Conservation (phyloP, 2,797 vertebrate genomes). For the Paratrypauchen microcephalus region DNA sequence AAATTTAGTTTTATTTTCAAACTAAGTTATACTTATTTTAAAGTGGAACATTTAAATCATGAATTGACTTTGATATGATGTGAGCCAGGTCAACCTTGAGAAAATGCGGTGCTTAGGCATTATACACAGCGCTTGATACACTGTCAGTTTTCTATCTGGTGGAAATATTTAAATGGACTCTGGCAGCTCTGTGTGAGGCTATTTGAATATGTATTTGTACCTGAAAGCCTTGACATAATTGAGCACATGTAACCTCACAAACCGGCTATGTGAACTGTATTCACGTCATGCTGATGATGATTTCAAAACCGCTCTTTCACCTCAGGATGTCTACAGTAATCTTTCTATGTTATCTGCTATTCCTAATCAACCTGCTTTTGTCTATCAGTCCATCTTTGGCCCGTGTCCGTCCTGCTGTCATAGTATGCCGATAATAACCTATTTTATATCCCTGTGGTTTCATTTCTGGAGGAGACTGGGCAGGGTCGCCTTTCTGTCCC, state of each 20-base stretch:
- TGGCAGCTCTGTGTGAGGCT: constrained; percentile 29
- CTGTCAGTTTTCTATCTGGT: constrained; percentile 45
- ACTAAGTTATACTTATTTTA: neutral
- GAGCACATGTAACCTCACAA: constrained; percentile 28
- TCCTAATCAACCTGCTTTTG: constrained; percentile 68
- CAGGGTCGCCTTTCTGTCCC: constrained; percentile 79
- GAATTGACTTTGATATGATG: constrained; percentile 15
- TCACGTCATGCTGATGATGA: constrained; percentile 21
- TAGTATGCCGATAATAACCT: constrained; percentile 79
- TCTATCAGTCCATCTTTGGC: constrained; percentile 74
- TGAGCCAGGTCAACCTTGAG: constrained; percentile 33
- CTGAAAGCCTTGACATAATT: constrained; percentile 35
- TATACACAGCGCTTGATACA: constrained; percentile 19
- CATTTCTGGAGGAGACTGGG: constrained; percentile 80
- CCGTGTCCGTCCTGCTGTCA: constrained; percentile 76
- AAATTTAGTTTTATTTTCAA: constrained; percentile 5
- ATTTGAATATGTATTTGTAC: constrained; percentile 44
- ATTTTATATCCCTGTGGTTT: constrained; percentile 84
- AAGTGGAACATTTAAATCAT: constrained; percentile 22
- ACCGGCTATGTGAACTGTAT: constrained; percentile 9
- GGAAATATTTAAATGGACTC: constrained; percentile 34
- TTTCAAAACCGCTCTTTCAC: constrained; percentile 34
- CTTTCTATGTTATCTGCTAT: constrained; percentile 60
- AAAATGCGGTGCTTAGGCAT: constrained; percentile 17
- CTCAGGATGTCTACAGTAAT: constrained; percentile 48